Evolutionary conservation across 2,113 vertebrate species (phyloP), one percentile per base, ranked within the genome.

Genomic region (Pteronura brasiliensis): DNA sequence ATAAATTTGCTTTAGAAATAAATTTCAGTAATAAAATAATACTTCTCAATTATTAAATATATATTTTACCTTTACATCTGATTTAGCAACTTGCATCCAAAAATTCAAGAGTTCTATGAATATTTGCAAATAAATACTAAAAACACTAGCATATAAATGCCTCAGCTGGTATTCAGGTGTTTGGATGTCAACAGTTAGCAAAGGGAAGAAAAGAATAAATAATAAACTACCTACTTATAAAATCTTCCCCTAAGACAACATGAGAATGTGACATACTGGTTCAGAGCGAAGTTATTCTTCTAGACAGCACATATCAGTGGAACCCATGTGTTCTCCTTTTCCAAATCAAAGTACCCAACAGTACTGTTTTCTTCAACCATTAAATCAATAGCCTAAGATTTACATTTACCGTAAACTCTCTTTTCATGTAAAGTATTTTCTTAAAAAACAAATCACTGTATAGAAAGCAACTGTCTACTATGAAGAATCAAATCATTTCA

Each of bases 1-100:
- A 97, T 96, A 98, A 96, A 96, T 96, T 95, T 97, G 77, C 77
- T 92, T 93, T 94, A 82, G 74, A 97, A 97, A 98, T 96, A 97
- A 97, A 88, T 76, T 96, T 90, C 84, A 93, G 93, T 95, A 97
- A 93, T 85, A 96, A 98, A 97, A 97, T 95, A 98, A 97, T 93
- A 94, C 47, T 93, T 97, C 47, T 97, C 65, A 71, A 21, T 95
- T 96, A 96, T 93, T 97, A 97, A 96, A 97, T 98, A 97, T 97
- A 96, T 88, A 81, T 92, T 96, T 96, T 93, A 44, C 59, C 36
- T 96, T 95, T 97, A 88, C 31, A 92, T 80, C 86, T 81, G 47
- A 81, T 92, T 96, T 65, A 96, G 88, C n/a, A 95, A 97, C 42
- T 69, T 97, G 49, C 86, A 90, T 94, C 17, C 83, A 97, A 97